Evolutionary conservation across 2,797 vertebrate genomes (phyloP).

Genomic region (Morus bassanus): DNA sequence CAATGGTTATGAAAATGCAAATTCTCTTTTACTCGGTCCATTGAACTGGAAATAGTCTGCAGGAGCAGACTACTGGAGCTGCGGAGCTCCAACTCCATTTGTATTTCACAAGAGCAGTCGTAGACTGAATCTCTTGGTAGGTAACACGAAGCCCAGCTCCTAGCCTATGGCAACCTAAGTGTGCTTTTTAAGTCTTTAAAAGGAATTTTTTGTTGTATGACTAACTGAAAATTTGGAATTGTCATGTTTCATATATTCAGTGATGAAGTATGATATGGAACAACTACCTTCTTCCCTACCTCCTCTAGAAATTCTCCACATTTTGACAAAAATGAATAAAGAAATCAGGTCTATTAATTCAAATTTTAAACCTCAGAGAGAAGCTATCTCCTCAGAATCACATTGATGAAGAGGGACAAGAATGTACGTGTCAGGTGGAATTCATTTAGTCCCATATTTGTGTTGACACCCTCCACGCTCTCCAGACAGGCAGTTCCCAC

Average conservation of each 20-base stretch:
- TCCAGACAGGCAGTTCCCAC: neutral
- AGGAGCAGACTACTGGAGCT: neutral
- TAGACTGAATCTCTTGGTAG: neutral
- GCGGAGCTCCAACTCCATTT: neutral
- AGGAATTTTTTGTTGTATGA: neutral
- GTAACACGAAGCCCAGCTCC: neutral
- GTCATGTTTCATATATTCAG: neutral
- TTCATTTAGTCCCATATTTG: neutral
- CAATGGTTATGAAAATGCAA: constrained; percentile 54
- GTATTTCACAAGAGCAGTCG: neutral
- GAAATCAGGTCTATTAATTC: neutral
- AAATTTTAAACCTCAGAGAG: neutral
- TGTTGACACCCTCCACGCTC: neutral
- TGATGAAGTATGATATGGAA: neutral
- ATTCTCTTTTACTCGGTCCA: constrained; percentile 40
- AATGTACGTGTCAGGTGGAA: neutral
- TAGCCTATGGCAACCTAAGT: neutral
- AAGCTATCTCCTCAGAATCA: neutral
- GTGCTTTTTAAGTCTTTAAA: neutral
- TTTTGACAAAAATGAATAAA: neutral
- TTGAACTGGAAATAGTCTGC: constrained; percentile 27
- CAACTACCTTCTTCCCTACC: neutral
- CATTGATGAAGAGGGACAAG: neutral
- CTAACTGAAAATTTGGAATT: neutral
- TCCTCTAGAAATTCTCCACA: neutral